phyloP scores from a whole-genome alignment of 2,113 vertebrate genomes.

The Menidia beryllina region DNA sequence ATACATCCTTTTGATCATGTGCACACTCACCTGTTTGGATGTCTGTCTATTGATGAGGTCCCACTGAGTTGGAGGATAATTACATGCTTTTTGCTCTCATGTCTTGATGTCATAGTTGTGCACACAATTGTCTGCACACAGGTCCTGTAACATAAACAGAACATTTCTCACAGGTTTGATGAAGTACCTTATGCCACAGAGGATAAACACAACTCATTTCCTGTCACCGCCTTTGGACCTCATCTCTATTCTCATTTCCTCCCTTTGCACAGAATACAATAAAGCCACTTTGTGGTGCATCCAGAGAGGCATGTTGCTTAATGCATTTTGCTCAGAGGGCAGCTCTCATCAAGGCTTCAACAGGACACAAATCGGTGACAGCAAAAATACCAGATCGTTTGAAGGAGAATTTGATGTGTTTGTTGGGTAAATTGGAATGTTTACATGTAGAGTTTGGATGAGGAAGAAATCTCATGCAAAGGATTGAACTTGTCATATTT shows the following conservation, averaged over 20 bases:
- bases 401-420: conserved; percentile 23
- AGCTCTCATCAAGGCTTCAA: conserved; percentile 30
- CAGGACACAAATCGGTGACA: conserved; percentile 4
- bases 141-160: conserved; percentile 58
- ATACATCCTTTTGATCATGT: conserved; percentile 18
- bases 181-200: conserved; percentile 77
- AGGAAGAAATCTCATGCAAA: neutral
- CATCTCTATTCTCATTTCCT: conserved; percentile 79
- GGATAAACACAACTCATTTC: conserved; percentile 82
- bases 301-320: conserved; percentile 53
- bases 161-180: conserved; percentile 72
- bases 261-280: conserved; percentile 69
- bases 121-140: conserved; percentile 39
- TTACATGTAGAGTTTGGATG: neutral
- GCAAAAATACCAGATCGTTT: conserved; percentile 43
- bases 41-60: conserved; percentile 34
- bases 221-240: conserved; percentile 77
- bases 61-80: conserved; percentile 49
- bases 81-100: conserved; percentile 52
- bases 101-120: conserved; percentile 56
- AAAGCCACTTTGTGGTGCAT: conserved; percentile 62
- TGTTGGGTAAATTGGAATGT: neutral
- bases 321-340: conserved; percentile 48
- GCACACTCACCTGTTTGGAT: conserved; percentile 14
- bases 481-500: neutral